Conservation (phyloP, 2,113 vertebrate species). For the Leuciscus idus region DNA sequence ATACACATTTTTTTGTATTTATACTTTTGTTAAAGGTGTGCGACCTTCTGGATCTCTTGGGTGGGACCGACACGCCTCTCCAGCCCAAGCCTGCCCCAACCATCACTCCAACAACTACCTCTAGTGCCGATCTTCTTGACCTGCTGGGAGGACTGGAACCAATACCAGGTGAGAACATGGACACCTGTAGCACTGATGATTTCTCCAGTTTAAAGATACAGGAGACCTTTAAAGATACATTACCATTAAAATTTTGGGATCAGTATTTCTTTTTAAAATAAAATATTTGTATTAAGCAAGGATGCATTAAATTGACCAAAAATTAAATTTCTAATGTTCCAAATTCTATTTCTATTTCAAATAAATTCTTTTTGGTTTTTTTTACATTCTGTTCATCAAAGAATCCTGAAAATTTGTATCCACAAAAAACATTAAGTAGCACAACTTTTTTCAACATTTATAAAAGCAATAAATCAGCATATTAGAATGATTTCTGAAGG, state of each 20-base stretch:
- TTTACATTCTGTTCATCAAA: neutral
- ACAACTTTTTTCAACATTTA: too few species aligned
- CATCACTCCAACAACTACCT: constrained; percentile 34
- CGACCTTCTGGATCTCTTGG: constrained; percentile 82
- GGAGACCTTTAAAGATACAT: too few species aligned
- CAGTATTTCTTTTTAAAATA: too few species aligned
- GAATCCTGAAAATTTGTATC: neutral
- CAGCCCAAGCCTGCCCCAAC: constrained; percentile 50
- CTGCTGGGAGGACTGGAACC: constrained; percentile 76
- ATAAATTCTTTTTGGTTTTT: neutral
- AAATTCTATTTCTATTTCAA: neutral
- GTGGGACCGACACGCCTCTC: constrained; percentile 70
- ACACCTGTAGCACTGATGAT: neutral
- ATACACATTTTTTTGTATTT: neutral
- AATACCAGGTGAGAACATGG: constrained; percentile 63
- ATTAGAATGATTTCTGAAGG: too few species aligned
- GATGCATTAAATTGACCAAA: neutral
- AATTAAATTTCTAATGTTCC: neutral
- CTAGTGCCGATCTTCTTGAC: constrained; percentile 74
- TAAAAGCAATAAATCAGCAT: too few species aligned
- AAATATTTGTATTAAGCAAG: neutral
- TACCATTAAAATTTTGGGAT: neutral
- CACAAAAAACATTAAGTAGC: neutral
- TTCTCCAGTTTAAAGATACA: neutral
- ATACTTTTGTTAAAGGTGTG: constrained; percentile 70